Conservation (phyloP, 2,888 invertebrate species). For the Noctua janthe region DNA sequence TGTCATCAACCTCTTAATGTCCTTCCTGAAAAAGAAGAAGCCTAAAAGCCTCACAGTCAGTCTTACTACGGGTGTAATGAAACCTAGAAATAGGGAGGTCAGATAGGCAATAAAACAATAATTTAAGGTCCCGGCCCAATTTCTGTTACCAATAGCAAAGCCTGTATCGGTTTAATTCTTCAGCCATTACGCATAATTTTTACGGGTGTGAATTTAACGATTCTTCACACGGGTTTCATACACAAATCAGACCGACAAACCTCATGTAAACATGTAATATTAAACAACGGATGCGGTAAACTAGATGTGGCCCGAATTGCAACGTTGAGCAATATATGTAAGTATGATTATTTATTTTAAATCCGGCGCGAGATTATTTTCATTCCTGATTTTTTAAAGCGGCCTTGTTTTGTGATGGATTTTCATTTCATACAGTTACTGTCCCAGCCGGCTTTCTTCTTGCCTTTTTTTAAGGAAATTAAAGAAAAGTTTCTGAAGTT, state of each 20-base stretch:
- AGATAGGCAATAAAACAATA: background rate
- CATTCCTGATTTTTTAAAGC: background rate
- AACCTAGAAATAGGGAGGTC: background rate
- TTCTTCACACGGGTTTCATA: slow-evolving; percentile 30
- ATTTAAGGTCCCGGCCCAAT: background rate
- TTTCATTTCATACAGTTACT: background rate
- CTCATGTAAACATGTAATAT: slow-evolving; percentile 53
- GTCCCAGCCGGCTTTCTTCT: no score
- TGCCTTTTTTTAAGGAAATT: no score
- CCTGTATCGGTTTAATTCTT: background rate
- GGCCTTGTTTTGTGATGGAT: background rate
- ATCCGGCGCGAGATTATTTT: slow-evolving; percentile 9
- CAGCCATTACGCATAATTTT: slow-evolving; percentile 34
- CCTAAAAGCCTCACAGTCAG: background rate
- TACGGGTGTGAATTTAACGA: slow-evolving; percentile 38
- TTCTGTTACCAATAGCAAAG: background rate
- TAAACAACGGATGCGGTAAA: slow-evolving; percentile 62
- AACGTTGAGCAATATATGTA: slow-evolving; percentile 30
- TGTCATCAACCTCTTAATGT: background rate
- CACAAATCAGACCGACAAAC: slow-evolving; percentile 45
- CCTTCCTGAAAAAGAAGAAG: background rate
- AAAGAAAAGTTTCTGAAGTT: no score
- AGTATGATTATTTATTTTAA: slow-evolving; percentile 41
- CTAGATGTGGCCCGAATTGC: slow-evolving; percentile 44
- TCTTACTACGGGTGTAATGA: background rate